Conservation (phyloP, 2,113 vertebrate species). For the Synodontis membranacea region DNA sequence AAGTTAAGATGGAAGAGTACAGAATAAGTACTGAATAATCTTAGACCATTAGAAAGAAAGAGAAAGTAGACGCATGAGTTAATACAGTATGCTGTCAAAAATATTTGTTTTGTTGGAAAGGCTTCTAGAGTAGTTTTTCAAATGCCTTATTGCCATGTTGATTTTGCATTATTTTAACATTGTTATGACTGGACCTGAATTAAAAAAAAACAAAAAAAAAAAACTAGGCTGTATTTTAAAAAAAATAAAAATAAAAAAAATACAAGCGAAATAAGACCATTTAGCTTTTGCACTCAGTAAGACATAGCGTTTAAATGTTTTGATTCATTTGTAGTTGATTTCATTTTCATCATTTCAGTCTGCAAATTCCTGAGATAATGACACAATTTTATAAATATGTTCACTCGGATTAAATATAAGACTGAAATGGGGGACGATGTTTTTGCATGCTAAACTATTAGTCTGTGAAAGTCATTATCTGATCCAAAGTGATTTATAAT, state of each 20-base stretch:
- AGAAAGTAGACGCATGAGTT: not conserved
- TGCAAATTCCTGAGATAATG: not conserved
- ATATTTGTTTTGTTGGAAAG: not conserved
- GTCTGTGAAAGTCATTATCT: conserved; percentile 37
- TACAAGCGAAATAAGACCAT: not conserved
- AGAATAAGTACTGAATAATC: not conserved
- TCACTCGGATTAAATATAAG: not conserved
- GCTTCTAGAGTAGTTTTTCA: not conserved
- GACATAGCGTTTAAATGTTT: not conserved
- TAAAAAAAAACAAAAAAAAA: not conserved
- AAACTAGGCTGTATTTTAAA: not conserved
- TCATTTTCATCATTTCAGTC: conserved; percentile 5
- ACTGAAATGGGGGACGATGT: not conserved
- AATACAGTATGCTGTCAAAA: not conserved
- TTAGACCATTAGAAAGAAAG: not conserved
- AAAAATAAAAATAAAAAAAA: not conserved
- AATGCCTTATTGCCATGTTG: not conserved
- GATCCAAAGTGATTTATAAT: conserved; percentile 3
- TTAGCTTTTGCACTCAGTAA: not conserved
- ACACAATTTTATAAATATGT: not conserved
- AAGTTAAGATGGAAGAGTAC: not conserved
- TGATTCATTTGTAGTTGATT: not conserved
- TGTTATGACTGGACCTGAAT: not conserved
- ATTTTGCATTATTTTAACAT: not conserved
- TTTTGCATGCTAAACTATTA: not conserved